Base-by-base conservation (phyloP, 92 coral and sea anemone species). In the Parazoanthus swiftii region DNA sequence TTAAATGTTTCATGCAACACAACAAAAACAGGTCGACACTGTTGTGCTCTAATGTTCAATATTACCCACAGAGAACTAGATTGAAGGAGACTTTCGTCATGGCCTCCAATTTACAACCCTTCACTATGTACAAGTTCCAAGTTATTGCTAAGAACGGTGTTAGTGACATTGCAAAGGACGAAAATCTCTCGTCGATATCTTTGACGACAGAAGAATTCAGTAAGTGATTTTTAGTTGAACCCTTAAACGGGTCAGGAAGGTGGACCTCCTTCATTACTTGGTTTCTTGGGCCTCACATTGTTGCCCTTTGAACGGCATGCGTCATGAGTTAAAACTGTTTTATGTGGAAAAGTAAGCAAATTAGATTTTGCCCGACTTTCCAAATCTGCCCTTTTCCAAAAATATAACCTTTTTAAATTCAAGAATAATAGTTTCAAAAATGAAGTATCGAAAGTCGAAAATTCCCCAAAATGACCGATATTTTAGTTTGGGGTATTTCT, bases 121-220 rank as follows among this genome's bases (percentile, higher is more conserved):
- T 37, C 58, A 82, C 76, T 2, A 33, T 14, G 14, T 82, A 82
- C 76, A 6, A 23, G n/a, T 82, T 82, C 23, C 54, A 67, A 23
- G 25, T 82, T 10, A 15, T 82, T 65, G 46, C 86, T 8, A 82
- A 82, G 76, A 82, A 82, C 20, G 86, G 76, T 65, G 76, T 67
- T 2, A 82, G 76, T 82, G 59, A 6, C 86, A 20, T 21, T 16
- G 76, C 75, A 18, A 14, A 38, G 25, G 46, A 39, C 23, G 76
- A 46, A 21, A 66, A 66, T 1, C 26, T 9, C 42, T 9, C 1
- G n/a, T 20, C 63, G 56, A 82, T 82, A 38, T 8, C 11, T 42
- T 8, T 82, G 36, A 82, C 21, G 0, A 82, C 86, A 0, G 25
- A 43, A 38, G 86, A 82, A 23, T 82, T 56, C 0, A 37, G 86